Evolutionary conservation across 2,888 invertebrate species (phyloP).

Genomic region (Meteorus cinctellus): DNA sequence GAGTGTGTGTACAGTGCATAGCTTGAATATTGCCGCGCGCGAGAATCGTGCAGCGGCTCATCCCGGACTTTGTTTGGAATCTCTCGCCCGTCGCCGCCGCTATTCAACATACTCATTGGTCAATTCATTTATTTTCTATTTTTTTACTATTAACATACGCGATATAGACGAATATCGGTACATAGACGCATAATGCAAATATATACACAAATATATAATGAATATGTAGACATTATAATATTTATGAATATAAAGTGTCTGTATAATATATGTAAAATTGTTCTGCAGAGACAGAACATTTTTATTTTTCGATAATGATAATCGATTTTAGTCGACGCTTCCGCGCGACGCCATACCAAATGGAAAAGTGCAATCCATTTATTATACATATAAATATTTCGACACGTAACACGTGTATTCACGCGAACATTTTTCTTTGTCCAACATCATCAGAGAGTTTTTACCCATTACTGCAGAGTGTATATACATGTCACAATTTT

Average conservation of each 20-base stretch:
- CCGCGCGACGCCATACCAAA: constrained; percentile 10
- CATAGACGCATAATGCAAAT: no score
- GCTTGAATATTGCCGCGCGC: constrained; percentile 38
- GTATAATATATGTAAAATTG: neutral
- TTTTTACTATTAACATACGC: neutral
- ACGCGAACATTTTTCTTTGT: constrained; percentile 34
- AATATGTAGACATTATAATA: no score
- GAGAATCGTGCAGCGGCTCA: constrained; percentile 11
- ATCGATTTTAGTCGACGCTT: constrained; percentile 34
- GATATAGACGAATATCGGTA: no score
- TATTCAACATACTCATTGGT: constrained; percentile 16
- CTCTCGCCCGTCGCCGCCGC: neutral
- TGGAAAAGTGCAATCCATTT: neutral
- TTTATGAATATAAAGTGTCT: neutral
- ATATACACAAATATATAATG: neutral
- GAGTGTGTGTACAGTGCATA: constrained; percentile 41
- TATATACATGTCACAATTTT: constrained; percentile 37
- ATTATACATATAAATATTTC: constrained; percentile 14
- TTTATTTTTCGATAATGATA: constrained; percentile 42
- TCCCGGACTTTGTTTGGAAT: constrained; percentile 39
- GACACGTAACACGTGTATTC: constrained; percentile 9
- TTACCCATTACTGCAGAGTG: constrained; percentile 27
- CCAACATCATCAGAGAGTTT: constrained; percentile 24
- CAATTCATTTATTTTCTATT: neutral
- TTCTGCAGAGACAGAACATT: neutral